These are phyloP conservation scores for Falco peregrinus DNA, from an alignment of 2,797 vertebrate species.

Conservation along the genomic window DNA sequence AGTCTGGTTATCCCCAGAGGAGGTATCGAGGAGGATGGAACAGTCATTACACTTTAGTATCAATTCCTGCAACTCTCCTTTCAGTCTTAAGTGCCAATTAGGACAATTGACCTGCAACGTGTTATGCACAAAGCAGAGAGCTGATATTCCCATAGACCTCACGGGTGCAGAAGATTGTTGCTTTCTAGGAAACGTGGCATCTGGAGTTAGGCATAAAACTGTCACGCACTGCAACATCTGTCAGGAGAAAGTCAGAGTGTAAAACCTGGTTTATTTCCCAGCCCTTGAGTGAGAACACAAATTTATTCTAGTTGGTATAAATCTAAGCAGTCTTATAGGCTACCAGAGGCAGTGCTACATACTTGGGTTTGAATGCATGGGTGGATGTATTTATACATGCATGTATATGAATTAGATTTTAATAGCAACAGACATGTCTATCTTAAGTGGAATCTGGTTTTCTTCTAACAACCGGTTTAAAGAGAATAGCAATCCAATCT, in stretches of 20 bases:
- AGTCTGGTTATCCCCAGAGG: slow-evolving; percentile 93
- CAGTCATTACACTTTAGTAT: slow-evolving; percentile 93
- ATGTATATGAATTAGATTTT: slow-evolving; percentile 38
- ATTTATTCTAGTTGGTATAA: neutral
- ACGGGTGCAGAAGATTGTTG: neutral
- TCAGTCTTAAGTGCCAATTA: slow-evolving; percentile 64
- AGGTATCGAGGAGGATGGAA: slow-evolving; percentile 95
- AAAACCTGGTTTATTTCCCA: slow-evolving; percentile 12
- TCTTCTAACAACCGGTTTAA: slow-evolving; percentile 32
- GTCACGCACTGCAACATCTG: slow-evolving; percentile 2
- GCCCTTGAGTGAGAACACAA: neutral
- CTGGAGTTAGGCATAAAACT: slow-evolving; percentile 49
- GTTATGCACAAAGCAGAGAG: slow-evolving; percentile 15
- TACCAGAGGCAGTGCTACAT: neutral
- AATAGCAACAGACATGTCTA: slow-evolving; percentile 14
- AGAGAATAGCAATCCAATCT: neutral
- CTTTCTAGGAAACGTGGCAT: slow-evolving; percentile 50
- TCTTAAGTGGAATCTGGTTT: slow-evolving; percentile 56
- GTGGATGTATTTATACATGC: slow-evolving; percentile 47
- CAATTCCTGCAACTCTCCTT: neutral
- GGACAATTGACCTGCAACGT: slow-evolving; percentile 10
- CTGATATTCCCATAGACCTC: slow-evolving; percentile 35
- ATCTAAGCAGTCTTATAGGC: neutral
- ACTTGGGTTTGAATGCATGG: slow-evolving; percentile 23
- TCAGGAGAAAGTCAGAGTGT: slow-evolving; percentile 16